Evolutionary conservation across 2,797 vertebrate species (phyloP).

Genomic region (Pempheris klunzingeri): DNA sequence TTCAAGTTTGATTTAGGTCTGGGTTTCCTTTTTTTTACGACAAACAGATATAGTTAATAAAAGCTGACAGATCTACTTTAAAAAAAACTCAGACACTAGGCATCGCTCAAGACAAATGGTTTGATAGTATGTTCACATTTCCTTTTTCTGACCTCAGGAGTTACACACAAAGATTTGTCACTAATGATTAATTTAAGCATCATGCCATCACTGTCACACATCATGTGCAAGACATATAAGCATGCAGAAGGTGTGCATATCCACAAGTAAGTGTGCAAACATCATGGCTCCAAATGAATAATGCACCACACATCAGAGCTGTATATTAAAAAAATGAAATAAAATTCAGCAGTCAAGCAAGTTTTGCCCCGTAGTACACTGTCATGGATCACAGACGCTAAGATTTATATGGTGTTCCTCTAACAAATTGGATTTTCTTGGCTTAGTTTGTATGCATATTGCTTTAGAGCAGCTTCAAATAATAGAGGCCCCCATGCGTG

Average conservation of each 20-base stretch:
- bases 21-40: neutral
- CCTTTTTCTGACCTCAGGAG: neutral
- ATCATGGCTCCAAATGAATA: conserved; percentile 46
- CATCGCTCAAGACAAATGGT: neutral
- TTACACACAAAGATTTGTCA: neutral
- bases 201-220: neutral
- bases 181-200: conserved; percentile 20
- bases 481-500: conserved; percentile 57
- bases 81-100: neutral
- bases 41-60: neutral
- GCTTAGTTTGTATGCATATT: conserved; percentile 77
- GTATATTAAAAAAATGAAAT: conserved; percentile 23
- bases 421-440: conserved; percentile 80
- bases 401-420: conserved; percentile 68
- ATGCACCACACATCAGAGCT: conserved; percentile 37
- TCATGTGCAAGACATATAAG: neutral
- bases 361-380: conserved; percentile 42
- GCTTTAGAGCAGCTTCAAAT: conserved; percentile 64
- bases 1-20: neutral
- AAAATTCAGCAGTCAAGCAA: conserved; percentile 46
- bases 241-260: conserved; percentile 12
- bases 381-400: conserved; percentile 63
- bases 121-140: too few relatives aligned
- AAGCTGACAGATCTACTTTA: neutral
- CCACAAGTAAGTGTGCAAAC: neutral